phyloP scores from a whole-genome alignment of 2,113 vertebrate genomes.

The Percopsis transmontana region DNA sequence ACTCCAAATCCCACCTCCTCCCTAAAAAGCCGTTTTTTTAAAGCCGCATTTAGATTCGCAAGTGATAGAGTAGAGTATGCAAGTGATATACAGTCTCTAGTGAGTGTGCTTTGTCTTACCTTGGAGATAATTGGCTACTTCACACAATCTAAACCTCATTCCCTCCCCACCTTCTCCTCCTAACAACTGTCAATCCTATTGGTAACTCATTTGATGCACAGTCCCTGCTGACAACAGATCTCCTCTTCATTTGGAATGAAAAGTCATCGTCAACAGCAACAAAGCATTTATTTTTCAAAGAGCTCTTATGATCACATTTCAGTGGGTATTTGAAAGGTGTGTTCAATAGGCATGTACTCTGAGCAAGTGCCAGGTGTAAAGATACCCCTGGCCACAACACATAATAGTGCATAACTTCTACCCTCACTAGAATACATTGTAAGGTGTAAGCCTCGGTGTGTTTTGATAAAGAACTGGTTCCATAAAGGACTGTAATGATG shows the following conservation, averaged over 20 bases:
- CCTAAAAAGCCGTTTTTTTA: neutral
- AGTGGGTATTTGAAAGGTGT: conserved; percentile 53
- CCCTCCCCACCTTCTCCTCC: conserved; percentile 29
- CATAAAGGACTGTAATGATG: too few species aligned
- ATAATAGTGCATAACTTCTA: too few species aligned
- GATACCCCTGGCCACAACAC: conserved; percentile 11
- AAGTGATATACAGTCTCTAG: conserved; percentile 39
- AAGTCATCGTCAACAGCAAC: conserved; percentile 48
- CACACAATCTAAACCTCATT: conserved; percentile 63
- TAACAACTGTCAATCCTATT: conserved; percentile 56
- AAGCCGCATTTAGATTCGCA: conserved; percentile 29
- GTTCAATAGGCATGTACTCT: conserved; percentile 3
- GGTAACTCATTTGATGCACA: conserved; percentile 56
- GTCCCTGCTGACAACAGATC: conserved; percentile 48
- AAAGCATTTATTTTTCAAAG: conserved; percentile 40
- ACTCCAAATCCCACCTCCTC: neutral
- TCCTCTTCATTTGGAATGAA: conserved; percentile 51
- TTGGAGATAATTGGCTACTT: conserved; percentile 61
- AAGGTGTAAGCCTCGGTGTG: too few species aligned
- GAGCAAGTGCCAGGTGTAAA: conserved; percentile 8
- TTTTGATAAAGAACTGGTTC: too few species aligned
- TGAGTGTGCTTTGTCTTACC: conserved; percentile 18
- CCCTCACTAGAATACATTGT: too few species aligned
- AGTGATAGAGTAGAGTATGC: neutral
- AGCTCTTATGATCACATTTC: conserved; percentile 31